Evolutionary conservation across 2,888 invertebrate genomes (phyloP).

Genomic region (Pterostichus madidus): DNA sequence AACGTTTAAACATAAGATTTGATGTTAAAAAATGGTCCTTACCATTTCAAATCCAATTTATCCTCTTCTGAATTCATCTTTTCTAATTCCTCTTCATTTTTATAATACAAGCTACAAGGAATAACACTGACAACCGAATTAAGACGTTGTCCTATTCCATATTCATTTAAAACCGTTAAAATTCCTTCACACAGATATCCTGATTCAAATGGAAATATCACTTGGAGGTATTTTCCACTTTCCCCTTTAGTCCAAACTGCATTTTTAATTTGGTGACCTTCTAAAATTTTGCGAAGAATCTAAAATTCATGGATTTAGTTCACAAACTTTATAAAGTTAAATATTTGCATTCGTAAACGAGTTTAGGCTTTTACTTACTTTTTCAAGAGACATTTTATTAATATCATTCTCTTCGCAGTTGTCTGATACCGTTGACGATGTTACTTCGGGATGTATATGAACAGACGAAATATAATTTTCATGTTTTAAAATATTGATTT

Average conservation of each 20-base stretch:
- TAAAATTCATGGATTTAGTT: slow-evolving; percentile 69
- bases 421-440: slow-evolving; percentile 19
- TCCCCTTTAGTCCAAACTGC: slow-evolving; percentile 80
- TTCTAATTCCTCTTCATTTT: slow-evolving; percentile 71
- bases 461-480: background rate
- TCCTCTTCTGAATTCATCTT: slow-evolving; percentile 69
- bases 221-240: slow-evolving; percentile 79
- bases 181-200: slow-evolving; percentile 81
- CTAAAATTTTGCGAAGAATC: slow-evolving; percentile 79
- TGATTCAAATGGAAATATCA: slow-evolving; percentile 81
- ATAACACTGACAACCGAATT: slow-evolving; percentile 82
- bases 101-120: slow-evolving; percentile 82
- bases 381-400: slow-evolving; percentile 54
- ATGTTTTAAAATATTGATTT: slow-evolving; percentile 15
- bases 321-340: slow-evolving; percentile 8
- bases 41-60: slow-evolving; percentile 44
- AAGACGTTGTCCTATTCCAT: slow-evolving; percentile 81
- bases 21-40: background rate
- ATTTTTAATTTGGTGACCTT: slow-evolving; percentile 79
- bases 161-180: slow-evolving; percentile 80
- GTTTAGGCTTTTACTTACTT: slow-evolving; percentile 41
- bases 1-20: no score
- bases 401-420: slow-evolving; percentile 30
- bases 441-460: slow-evolving; percentile 14
- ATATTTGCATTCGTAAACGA: slow-evolving; percentile 14